phyloP scores from a whole-genome alignment of 2,888 invertebrate genomes.

The Chymomyza fuscimana region DNA sequence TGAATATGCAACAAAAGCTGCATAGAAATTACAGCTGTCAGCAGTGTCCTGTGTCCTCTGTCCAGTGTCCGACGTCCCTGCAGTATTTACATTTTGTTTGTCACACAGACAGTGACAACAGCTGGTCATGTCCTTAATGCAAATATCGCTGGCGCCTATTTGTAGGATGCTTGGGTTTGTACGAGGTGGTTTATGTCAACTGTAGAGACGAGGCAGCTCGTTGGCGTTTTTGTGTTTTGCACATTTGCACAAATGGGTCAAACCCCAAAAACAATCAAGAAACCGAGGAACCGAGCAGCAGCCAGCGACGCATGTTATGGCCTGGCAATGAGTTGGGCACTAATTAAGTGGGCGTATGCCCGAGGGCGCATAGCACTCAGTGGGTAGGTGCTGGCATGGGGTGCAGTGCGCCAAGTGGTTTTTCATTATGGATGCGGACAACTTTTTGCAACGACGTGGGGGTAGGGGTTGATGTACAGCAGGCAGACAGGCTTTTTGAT shows the following conservation, averaged over 20 bases:
- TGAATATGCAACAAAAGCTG: constrained; percentile 55
- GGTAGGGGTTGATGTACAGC: constrained; percentile 4
- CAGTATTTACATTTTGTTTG: constrained; percentile 6
- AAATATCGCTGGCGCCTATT: not conserved
- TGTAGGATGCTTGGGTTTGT: not conserved
- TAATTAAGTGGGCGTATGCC: constrained; percentile 66
- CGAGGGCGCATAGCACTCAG: not conserved
- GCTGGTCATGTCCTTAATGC: not conserved
- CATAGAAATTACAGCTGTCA: constrained; percentile 63
- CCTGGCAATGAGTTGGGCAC: constrained; percentile 62
- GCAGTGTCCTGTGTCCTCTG: constrained; percentile 9
- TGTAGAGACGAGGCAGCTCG: constrained; percentile 22
- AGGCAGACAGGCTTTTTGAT: constrained; percentile 61
- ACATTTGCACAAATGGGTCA: constrained; percentile 66
- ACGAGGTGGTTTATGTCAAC: not conserved
- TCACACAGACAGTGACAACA: constrained; percentile 12
- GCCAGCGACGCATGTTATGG: constrained; percentile 26
- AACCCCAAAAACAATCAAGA: constrained; percentile 72
- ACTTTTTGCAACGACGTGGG: constrained; percentile 39
- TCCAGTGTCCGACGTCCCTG: not conserved
- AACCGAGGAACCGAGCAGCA: constrained; percentile 36
- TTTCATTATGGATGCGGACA: constrained; percentile 52
- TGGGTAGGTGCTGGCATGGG: constrained; percentile 27
- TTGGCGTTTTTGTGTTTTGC: constrained; percentile 59
- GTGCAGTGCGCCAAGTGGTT: constrained; percentile 43